A percentile compares a stretch with the other conserved stretches of the same genome.
These are phyloP conservation scores for Benthosema pterotum DNA, from an alignment of 2,797 vertebrate species.

Conservation along the genomic window DNA sequence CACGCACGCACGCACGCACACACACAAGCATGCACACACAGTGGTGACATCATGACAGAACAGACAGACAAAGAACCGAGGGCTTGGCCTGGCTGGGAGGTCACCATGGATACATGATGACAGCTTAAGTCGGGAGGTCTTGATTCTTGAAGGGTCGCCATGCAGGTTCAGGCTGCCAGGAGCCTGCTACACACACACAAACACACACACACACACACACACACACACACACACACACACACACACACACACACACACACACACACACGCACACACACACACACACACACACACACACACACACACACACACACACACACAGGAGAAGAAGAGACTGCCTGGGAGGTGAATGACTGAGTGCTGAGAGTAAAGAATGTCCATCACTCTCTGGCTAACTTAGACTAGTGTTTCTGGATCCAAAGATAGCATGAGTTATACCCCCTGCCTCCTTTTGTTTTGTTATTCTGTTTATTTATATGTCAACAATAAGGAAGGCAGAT, in stretches of 20 bases:
- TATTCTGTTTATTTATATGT: neutral
- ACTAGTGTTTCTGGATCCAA: conserved; percentile 22
- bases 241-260: conserved; percentile 21
- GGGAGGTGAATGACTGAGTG: conserved; percentile 62
- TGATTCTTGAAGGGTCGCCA: conserved; percentile 57
- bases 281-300: neutral
- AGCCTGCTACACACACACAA: conserved; percentile 44
- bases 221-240: neutral
- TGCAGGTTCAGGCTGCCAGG: conserved; percentile 45
- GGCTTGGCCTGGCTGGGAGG: conserved; percentile 19
- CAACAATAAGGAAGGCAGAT: neutral
- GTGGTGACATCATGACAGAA: conserved; percentile 13
- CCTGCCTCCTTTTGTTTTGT: neutral
- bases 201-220: neutral
- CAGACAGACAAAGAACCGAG: conserved; percentile 29
- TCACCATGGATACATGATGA: conserved; percentile 59
- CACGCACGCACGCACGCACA: no score
- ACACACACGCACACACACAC: neutral
- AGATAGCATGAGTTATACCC: conserved; percentile 25
- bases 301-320: neutral
- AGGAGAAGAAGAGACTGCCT: conserved; percentile 20
- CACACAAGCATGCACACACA: no score
- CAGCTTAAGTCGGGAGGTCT: conserved; percentile 63
- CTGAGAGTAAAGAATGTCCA: conserved; percentile 66
- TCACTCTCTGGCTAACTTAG: conserved; percentile 25